Evolutionary conservation across 1,140 invertebrate species (phyloP).

Genomic region (Cyclargus thomasi): DNA sequence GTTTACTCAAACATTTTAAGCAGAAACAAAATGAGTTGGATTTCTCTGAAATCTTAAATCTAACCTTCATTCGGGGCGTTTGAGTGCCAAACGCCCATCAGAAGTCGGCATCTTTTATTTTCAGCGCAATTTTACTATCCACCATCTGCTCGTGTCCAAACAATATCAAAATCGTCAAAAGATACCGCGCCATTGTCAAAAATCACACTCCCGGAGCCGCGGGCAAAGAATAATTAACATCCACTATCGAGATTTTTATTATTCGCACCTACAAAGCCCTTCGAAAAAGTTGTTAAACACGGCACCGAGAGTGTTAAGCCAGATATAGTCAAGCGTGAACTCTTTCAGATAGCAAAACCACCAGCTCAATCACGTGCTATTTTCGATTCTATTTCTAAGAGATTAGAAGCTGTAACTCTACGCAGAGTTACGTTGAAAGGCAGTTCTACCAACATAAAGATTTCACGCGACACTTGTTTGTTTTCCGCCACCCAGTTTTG

Average conservation of each 20-base stretch:
- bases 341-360: not conserved
- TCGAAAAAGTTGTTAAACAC: not conserved
- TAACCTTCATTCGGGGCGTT: not conserved
- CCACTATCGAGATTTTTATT: not conserved
- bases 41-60: not conserved
- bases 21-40: too few species aligned
- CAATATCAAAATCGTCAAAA: not conserved
- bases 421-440: not conserved
- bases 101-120: not conserved
- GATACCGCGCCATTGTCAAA: conserved; percentile 3
- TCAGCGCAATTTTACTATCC: conserved; percentile 3
- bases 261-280: not conserved
- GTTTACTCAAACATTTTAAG: too few species aligned
- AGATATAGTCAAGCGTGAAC: not conserved
- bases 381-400: not conserved
- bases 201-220: not conserved
- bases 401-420: too few species aligned
- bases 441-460: conserved; percentile 24
- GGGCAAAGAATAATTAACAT: not conserved
- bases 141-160: conserved; percentile 6
- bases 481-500: conserved; percentile 43
- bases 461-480: conserved; percentile 62
- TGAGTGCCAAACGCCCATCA: not conserved
- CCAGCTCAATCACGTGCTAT: not conserved
- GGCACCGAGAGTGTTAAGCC: not conserved